Evolutionary conservation across 2,888 invertebrate genomes (phyloP), one percentile per base, ranked within the genome.

Genomic region (Crioceris asparagi): DNA sequence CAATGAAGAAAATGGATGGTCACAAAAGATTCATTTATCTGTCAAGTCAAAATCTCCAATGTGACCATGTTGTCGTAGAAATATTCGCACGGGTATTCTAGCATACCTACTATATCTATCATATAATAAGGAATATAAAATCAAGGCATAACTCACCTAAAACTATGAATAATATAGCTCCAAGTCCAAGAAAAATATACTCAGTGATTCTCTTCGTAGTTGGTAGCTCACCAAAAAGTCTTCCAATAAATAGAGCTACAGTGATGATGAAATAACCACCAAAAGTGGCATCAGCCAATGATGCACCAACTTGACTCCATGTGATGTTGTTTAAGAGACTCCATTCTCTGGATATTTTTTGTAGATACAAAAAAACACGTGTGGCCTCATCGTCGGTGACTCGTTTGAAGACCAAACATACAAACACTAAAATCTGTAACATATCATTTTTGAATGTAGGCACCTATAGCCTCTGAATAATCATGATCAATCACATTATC

Each of bases 301-400:
- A 70, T 10, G 77, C 72, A 1, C 82, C 82, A 25, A 79, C 71
- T 17, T 72, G 69, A 54, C 78, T 79, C 79, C 82, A 81, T 0
- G 82, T 81, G 46, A 83, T 73, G 31, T 79, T 83, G 50, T 75
- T 79, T 44, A 82, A 67, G 18, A 82, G 69, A 21, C 79, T 77
- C 83, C 83, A 83, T 65, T 83, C 82, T 30, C 78, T 66, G 17
- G 81, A 82, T 40, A 77, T 60, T 64, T 80, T 82, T 63, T 81
- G 77, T 45, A 81, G 69, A 51, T 75, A 73, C 45, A 79, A 69
- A 53, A 76, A 75, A 48, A 82, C 65, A 36, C 80, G 70, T 30
- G 73, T 70, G 41, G 81, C 79, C 60, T 83, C 82, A 50, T 80
- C 80, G 43, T 80, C 75, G 2, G 83, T 81, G 45, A 81, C 74